phyloP scores from a whole-genome alignment of 1,140 invertebrate genomes.

The Tribolium madens region DNA sequence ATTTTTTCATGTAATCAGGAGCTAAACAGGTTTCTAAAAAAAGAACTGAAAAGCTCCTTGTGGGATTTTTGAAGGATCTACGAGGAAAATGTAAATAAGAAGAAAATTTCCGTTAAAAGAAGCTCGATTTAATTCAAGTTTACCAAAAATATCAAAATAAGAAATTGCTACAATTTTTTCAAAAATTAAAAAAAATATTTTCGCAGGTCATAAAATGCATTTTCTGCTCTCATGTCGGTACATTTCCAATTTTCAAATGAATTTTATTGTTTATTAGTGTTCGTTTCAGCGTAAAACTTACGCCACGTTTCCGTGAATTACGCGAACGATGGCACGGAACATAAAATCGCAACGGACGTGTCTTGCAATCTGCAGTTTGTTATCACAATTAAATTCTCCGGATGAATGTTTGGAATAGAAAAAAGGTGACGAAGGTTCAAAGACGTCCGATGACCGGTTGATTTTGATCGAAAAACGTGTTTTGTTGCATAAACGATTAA shows the following conservation, averaged over 20 bases:
- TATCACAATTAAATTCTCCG: slow-evolving; percentile 19
- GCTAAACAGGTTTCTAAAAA: slow-evolving; percentile 28
- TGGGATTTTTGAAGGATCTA: neutral
- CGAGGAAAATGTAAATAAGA: neutral
- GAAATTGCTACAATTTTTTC: too few species aligned
- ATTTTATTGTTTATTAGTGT: slow-evolving; percentile 33
- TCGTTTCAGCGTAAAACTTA: slow-evolving; percentile 20
- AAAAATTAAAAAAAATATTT: too few species aligned
- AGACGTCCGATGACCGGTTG: neutral
- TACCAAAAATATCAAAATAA: neutral
- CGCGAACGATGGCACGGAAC: slow-evolving; percentile 6
- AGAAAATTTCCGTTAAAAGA: neutral
- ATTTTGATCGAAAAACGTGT: neutral
- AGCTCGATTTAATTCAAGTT: neutral
- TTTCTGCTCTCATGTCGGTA: neutral
- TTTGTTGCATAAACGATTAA: neutral
- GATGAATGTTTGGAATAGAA: neutral
- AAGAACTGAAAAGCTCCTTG: slow-evolving; percentile 5
- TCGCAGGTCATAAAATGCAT: too few species aligned
- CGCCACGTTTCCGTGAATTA: neutral
- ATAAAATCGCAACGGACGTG: slow-evolving; percentile 30
- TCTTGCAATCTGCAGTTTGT: slow-evolving; percentile 4
- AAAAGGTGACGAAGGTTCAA: neutral
- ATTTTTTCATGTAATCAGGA: slow-evolving; percentile 12
- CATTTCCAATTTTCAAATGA: slow-evolving; percentile 18